Evolutionary conservation across 2,888 invertebrate species (phyloP), one percentile per base, ranked within the genome.

Genomic region (Ligdia adustata): DNA sequence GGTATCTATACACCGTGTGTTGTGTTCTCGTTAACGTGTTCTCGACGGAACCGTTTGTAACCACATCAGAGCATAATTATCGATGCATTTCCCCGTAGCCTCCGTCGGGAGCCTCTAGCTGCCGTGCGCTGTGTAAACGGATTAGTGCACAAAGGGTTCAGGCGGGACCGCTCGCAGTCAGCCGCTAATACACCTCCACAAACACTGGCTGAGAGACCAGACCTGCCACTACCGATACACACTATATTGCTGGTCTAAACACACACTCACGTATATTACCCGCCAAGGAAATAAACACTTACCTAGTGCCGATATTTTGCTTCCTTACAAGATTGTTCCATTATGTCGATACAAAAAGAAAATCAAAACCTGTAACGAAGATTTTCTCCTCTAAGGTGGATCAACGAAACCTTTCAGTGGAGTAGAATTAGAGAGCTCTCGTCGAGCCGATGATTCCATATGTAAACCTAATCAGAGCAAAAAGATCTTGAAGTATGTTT

Each of bases 401-500:
- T 29, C 13, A 13, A 29, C 14, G 2, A 14, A 29, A 29, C 3
- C 3, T 14, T 29, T 2, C n/a, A 3, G 3, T 3, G 6, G n/a
- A 9, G 3, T 9, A 24, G n/a, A 5, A 14, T 4, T 11, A 2
- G 6, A 6, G 28, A 13, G 13, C 14, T 29, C 13, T 7, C 28
- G 6, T 5, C 5, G n/a, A n/a, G 27, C 14, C 14, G 6, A 4
- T 14, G 28, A 33, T 18, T 20, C 33, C 20, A 14, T 6, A 22
- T 20, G 14, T 29, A 14, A 32, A 41, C 9, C 33, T 33, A 27
- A 41, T 41, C 27, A 33, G 24, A 41, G 43, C 22, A 34, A 43
- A 39, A 35, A 29, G 28, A 28, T 9, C 9, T 28, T 3, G 9
- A 7, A 43, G 42, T 43, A 18, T 26, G 34, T 43, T 34, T 43